Base-by-base conservation (phyloP, 2,888 invertebrate species). In the Melinopterus prodromus region DNA sequence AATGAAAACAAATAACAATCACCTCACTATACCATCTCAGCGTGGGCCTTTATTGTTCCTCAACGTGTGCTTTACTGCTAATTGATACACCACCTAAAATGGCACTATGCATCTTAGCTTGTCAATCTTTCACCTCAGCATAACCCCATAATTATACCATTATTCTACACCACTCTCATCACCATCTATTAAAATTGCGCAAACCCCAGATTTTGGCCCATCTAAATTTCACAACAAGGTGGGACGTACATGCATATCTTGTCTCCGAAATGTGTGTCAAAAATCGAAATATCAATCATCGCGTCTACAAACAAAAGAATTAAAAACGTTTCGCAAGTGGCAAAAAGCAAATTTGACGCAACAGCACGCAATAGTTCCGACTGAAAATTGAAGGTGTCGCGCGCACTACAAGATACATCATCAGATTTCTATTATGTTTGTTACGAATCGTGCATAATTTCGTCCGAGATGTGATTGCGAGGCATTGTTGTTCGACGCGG, bases 31-130 rank as follows among this genome's bases (percentile, higher is more conserved):
- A 53, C 53, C 53, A 53, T 53, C 74, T 12, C 9, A n/a, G 74
- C 74, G 82, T 81, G 77, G 82, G 74, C 26, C 3, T 78, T 77
- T 72, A 79, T 79, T 79, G 79, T 79, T 79, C 80, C 78, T 70
- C 71, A 70, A 76, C 76, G 77, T 78, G 71, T 74, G 77, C 77
- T 80, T 80, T 78, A 78, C 78, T 76, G 80, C 76, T 80, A 80
- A 80, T 80, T 80, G 80, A 80, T 78, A 78, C 77, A 71, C 76
- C 76, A 53, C 78, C 78, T 75, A 80, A 80, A 80, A 80, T 80
- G 80, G 80, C 53, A 76, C 37, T 78, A 77, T 71, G 71, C 70
- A 79, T 72, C 79, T 77, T 69, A 37, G 37, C 36, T 7, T 74
- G 74, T 74, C 74, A 74, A 74, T 74, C 74, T 74, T 35, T 26